Evolutionary conservation across 2,888 invertebrate species (phyloP).

Genomic region (Hirtodrosophila cameraria): DNA sequence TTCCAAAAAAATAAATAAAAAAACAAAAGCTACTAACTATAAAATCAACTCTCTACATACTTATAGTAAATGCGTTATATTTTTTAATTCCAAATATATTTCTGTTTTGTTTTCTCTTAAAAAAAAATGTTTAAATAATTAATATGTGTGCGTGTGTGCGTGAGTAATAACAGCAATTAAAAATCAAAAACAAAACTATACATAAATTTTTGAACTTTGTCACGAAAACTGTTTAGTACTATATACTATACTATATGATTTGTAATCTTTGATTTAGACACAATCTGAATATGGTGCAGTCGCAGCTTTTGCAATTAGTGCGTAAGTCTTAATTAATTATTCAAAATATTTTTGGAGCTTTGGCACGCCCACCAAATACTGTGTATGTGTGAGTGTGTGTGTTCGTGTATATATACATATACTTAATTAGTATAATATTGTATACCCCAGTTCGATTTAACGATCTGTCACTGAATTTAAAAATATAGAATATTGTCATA

Average conservation of each 20-base stretch:
- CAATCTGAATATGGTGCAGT: constrained; percentile 28
- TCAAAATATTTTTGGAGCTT: constrained; percentile 61
- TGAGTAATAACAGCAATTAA: constrained; percentile 44
- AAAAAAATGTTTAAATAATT: constrained; percentile 10
- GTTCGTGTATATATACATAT: constrained; percentile 27
- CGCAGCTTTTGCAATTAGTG: constrained; percentile 63
- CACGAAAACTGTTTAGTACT: constrained; percentile 61
- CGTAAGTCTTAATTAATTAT: constrained; percentile 53
- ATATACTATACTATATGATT: constrained; percentile 45
- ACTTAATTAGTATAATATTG: constrained; percentile 30
- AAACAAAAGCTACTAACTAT: constrained; percentile 39
- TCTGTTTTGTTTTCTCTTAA: constrained; percentile 23
- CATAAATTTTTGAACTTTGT: constrained; percentile 42
- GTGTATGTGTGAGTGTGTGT: constrained; percentile 17
- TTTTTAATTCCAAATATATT: constrained; percentile 27
- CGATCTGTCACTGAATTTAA: constrained; percentile 51
- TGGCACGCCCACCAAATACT: constrained; percentile 51
- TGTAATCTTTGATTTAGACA: constrained; percentile 47
- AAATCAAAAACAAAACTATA: constrained; percentile 20
- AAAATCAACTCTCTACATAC: constrained; percentile 39
- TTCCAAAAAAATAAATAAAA: constrained; percentile 36
- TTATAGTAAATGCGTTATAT: constrained; percentile 43
- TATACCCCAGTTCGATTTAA: constrained; percentile 48
- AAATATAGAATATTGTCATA: constrained; percentile 36
- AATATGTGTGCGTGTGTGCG: constrained; percentile 35